These are phyloP conservation scores for Muscicapa adusta DNA, from an alignment of 2,113 vertebrate species.

Conservation along the genomic window DNA sequence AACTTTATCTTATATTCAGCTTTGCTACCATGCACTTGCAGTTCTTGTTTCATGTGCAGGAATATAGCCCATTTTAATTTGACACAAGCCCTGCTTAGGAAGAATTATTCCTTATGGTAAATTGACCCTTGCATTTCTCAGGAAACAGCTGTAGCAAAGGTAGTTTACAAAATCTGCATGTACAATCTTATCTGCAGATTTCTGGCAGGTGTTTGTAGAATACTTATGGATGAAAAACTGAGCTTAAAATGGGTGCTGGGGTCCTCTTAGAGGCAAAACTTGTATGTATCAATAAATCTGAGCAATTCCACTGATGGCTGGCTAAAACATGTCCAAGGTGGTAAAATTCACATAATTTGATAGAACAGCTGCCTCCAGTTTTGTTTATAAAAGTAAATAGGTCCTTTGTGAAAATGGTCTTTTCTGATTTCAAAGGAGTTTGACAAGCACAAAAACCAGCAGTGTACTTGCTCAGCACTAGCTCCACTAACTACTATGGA, in stretches of 20 bases:
- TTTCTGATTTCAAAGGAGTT: neutral
- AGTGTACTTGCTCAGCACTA: neutral
- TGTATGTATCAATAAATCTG: neutral
- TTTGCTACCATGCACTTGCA: neutral
- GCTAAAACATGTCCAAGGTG: neutral
- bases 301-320: neutral
- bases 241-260: neutral
- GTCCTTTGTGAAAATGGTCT: fast-evolving
- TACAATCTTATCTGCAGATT: neutral
- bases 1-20: neutral
- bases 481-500: neutral
- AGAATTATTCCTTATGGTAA: neutral
- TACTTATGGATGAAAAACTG: neutral
- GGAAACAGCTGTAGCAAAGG: neutral
- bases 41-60: neutral
- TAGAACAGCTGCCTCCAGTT: neutral
- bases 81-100: neutral
- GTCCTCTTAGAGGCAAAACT: neutral
- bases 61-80: neutral
- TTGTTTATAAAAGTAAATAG: neutral
- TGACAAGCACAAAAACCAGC: neutral
- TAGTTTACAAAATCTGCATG: neutral
- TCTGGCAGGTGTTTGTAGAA: neutral
- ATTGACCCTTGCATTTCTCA: fast-evolving
- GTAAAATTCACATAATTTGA: neutral